Evolutionary conservation across 1,140 invertebrate species (phyloP).

Genomic region (Rhagoletis zephyria): DNA sequence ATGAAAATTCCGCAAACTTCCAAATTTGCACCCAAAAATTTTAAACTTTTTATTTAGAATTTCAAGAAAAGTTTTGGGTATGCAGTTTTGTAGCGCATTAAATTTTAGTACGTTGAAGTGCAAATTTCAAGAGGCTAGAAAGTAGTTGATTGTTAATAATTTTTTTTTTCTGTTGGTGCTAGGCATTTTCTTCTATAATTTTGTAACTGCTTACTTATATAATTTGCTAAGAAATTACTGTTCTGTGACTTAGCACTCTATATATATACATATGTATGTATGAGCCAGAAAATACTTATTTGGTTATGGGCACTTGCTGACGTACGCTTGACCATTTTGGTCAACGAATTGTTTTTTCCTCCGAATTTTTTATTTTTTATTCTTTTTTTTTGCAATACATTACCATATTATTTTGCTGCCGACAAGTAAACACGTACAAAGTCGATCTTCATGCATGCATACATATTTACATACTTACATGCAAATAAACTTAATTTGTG

Average conservation of each 20-base stretch:
- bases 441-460: neutral
- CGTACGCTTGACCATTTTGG: constrained; percentile 19
- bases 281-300: neutral
- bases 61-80: no score
- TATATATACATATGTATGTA: neutral
- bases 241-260: constrained; percentile 6
- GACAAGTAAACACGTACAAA: constrained; percentile 37
- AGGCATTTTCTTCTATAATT: neutral
- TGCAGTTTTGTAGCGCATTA: no score
- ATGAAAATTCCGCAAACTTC: no score
- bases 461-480: neutral
- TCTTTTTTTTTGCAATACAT: constrained; percentile 19
- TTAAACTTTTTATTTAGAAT: no score
- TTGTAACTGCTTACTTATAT: neutral
- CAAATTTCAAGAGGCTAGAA: no score
- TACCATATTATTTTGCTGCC: constrained; percentile 16
- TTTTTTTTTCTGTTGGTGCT: no score
- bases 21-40: no score
- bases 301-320: neutral
- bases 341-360: constrained; percentile 2
- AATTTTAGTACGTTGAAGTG: no score
- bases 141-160: no score
- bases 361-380: no score
- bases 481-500: neutral
- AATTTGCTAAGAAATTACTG: neutral